phyloP scores from a whole-genome alignment of 2,113 vertebrate genomes.

The Pundamilia nyererei region DNA sequence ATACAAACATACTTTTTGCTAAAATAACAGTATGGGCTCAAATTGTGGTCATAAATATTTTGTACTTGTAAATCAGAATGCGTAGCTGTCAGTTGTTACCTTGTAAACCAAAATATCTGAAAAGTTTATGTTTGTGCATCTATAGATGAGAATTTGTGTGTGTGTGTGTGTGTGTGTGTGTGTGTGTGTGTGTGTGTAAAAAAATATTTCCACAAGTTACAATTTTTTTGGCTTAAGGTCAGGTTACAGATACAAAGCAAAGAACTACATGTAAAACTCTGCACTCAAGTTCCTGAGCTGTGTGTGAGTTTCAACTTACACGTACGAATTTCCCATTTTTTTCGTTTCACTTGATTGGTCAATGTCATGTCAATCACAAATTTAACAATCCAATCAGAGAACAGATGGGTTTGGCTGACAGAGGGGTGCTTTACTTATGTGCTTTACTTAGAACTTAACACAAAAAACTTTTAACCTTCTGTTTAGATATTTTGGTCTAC shows the following conservation, averaged over 20 bases:
- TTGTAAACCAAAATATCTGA: background rate
- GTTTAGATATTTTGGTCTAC: too few relatives aligned
- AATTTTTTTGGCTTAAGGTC: background rate
- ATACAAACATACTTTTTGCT: background rate
- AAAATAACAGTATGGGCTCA: background rate
- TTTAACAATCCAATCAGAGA: background rate
- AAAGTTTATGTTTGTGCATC: background rate
- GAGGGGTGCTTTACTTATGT: background rate
- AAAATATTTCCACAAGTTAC: too few relatives aligned
- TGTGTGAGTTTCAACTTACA: background rate
- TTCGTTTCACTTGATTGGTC: background rate
- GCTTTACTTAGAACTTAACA: background rate
- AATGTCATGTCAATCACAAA: background rate
- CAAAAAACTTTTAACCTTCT: background rate
- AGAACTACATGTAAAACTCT: background rate
- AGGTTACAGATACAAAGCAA: background rate
- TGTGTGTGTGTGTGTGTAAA: background rate
- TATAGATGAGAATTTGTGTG: background rate
- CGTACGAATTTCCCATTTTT: background rate
- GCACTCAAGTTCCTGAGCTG: background rate
- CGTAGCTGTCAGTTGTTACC: background rate
- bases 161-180: background rate
- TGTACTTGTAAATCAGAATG: background rate
- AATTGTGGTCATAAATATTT: background rate
- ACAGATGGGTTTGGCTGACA: background rate